Conservation (phyloP, 2,888 invertebrate species). For the Coleophora flavipennella region DNA sequence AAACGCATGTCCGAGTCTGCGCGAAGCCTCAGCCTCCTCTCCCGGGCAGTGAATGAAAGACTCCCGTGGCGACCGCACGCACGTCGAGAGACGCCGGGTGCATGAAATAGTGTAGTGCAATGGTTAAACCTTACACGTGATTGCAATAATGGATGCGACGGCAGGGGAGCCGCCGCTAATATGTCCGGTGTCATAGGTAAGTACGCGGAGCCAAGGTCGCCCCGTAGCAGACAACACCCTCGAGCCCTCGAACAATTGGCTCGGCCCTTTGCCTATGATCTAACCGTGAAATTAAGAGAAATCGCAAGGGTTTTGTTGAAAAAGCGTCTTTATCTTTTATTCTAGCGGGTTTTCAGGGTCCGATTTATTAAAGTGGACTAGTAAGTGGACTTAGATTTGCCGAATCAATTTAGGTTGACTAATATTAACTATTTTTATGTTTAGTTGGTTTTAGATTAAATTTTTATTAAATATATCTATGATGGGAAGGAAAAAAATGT, state of each 20-base stretch:
- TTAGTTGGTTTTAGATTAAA: too few species aligned
- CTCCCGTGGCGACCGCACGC: constrained; percentile 34
- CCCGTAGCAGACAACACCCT: constrained; percentile 27
- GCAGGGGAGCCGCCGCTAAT: constrained; percentile 46
- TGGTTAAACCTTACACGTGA: constrained; percentile 37
- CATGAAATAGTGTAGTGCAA: constrained; percentile 37
- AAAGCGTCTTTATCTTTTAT: background rate
- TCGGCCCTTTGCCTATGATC: background rate
- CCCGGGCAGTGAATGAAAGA: constrained; percentile 57
- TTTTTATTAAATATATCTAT: too few species aligned
- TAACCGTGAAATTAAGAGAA: background rate
- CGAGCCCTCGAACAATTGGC: constrained; percentile 25
- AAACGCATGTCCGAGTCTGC: constrained; percentile 59
- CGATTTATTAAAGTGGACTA: too few species aligned
- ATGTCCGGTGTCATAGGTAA: constrained; percentile 62
- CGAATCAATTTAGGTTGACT: too few species aligned
- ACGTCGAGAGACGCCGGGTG: constrained; percentile 20
- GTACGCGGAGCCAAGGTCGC: constrained; percentile 48
- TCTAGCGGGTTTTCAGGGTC: background rate
- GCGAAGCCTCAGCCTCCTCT: constrained; percentile 41
- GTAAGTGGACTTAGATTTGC: too few species aligned
- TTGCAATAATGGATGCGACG: constrained; percentile 56
- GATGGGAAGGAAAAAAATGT: too few species aligned
- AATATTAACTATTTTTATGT: too few species aligned
- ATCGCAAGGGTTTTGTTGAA: background rate